Evolutionary conservation across 2,113 vertebrate genomes (phyloP).

Genomic region (Hippocampus zosterae): DNA sequence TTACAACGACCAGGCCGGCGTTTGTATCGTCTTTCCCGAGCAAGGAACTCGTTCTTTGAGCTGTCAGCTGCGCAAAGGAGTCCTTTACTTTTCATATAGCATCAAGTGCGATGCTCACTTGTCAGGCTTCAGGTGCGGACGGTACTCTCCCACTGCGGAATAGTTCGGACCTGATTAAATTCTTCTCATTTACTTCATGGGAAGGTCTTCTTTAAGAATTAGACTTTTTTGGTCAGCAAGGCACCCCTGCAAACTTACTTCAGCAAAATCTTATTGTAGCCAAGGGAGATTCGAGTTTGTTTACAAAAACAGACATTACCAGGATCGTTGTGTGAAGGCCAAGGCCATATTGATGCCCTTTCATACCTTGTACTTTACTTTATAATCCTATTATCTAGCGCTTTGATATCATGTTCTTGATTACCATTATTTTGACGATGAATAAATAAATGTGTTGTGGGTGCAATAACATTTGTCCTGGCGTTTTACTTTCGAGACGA

Average conservation of each 20-base stretch:
- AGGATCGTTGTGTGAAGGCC: not conserved
- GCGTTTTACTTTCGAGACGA: not conserved
- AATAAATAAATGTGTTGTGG: not conserved
- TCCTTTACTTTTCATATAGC: conserved; percentile 69
- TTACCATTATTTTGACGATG: not conserved
- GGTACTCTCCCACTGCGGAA: conserved; percentile 65
- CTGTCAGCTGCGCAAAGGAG: conserved; percentile 67
- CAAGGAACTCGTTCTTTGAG: conserved; percentile 62
- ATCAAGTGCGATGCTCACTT: conserved; percentile 66
- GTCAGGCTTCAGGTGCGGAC: conserved; percentile 67
- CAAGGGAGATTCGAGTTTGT: not conserved
- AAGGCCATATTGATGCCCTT: not conserved
- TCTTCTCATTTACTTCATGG: not conserved
- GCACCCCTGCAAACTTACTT: too few relatives aligned
- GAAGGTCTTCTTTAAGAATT: not conserved
- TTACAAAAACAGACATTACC: not conserved
- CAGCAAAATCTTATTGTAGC: not conserved
- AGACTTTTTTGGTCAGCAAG: not conserved
- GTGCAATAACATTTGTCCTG: not conserved
- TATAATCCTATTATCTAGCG: not conserved
- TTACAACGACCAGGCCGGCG: conserved; percentile 65
- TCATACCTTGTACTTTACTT: not conserved
- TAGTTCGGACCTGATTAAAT: conserved; percentile 18
- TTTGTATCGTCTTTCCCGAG: conserved; percentile 63
- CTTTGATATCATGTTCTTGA: not conserved